phyloP scores from a whole-genome alignment of 2,113 vertebrate genomes.

The Polypterus bichir region DNA sequence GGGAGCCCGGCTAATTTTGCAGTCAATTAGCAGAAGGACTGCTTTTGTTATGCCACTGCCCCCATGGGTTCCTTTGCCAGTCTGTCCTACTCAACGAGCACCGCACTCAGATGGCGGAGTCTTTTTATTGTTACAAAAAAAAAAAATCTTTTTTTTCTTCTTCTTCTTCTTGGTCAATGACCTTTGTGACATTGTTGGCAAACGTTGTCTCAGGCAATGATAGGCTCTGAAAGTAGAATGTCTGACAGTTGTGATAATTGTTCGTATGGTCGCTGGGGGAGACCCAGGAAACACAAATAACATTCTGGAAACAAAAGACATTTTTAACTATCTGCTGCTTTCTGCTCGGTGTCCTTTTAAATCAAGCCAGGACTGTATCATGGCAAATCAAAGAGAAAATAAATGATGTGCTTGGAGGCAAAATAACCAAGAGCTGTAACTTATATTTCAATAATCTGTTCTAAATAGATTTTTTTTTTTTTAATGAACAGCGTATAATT shows the following conservation, averaged over 20 bases:
- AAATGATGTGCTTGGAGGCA: too few species aligned
- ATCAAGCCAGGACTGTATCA: too few species aligned
- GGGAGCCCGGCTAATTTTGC: conserved; percentile 88
- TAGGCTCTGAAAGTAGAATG: conserved; percentile 22
- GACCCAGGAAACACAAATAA: too few species aligned
- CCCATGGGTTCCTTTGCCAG: conserved; percentile 71
- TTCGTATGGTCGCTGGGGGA: neutral
- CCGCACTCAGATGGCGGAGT: conserved; percentile 53
- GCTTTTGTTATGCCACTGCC: conserved; percentile 78
- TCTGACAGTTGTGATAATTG: conserved; percentile 7
- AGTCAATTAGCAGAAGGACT: conserved; percentile 98
- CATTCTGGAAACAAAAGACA: too few species aligned
- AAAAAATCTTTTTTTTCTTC: conserved; percentile 56
- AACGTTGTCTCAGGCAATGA: conserved; percentile 64
- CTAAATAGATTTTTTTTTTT: too few species aligned
- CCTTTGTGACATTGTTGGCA: conserved; percentile 75
- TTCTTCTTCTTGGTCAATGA: conserved; percentile 45
- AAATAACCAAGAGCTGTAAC: too few species aligned
- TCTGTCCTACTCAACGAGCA: conserved; percentile 41
- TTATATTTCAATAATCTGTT: too few species aligned
- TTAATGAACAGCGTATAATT: too few species aligned
- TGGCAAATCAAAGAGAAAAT: too few species aligned
- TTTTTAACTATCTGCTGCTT: neutral
- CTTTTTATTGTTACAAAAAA: conserved; percentile 32
- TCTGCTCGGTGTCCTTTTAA: neutral